Conservation (phyloP, 1,140 invertebrate genomes). For the Bombus picipes region DNA sequence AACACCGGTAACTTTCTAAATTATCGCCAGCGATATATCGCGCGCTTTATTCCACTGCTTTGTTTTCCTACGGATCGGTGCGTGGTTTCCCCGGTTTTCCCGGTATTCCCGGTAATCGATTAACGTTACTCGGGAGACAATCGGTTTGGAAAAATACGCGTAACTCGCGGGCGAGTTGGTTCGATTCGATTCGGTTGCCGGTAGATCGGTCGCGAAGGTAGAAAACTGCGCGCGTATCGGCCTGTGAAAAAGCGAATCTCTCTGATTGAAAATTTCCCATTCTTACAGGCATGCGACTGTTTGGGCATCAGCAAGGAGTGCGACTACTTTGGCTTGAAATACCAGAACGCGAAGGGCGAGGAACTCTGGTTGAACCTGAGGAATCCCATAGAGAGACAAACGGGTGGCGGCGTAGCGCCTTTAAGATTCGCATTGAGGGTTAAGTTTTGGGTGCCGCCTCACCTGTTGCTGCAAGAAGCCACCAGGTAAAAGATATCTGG, state of each 20-base stretch:
- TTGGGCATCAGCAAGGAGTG: conserved; percentile 92
- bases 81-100: conserved; percentile 10
- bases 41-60: background rate
- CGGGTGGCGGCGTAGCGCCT: conserved; percentile 84
- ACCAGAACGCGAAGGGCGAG: conserved; percentile 87
- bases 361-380: conserved; percentile 93
- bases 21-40: conserved; percentile 67
- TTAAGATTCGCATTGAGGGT: conserved; percentile 87
- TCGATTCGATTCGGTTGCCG: too few relatives aligned
- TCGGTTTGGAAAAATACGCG: background rate
- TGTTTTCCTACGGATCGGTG: conserved; percentile 40
- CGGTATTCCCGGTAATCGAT: conserved; percentile 50
- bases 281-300: conserved; percentile 90
- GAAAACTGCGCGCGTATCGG: too few relatives aligned
- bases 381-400: conserved; percentile 90
- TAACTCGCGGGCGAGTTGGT: background rate
- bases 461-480: conserved; percentile 91
- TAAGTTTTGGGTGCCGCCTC: conserved; percentile 95
- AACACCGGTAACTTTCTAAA: conserved; percentile 57
- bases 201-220: rapidly evolving
- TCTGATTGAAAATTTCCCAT: background rate
- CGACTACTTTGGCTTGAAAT: conserved; percentile 93
- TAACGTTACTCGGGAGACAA: background rate
- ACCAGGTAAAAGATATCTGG: conserved; percentile 85
- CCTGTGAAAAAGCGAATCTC: background rate